These are phyloP conservation scores for Volucella zonaria DNA, from an alignment of 2,888 invertebrate species.

Conservation along the genomic window DNA sequence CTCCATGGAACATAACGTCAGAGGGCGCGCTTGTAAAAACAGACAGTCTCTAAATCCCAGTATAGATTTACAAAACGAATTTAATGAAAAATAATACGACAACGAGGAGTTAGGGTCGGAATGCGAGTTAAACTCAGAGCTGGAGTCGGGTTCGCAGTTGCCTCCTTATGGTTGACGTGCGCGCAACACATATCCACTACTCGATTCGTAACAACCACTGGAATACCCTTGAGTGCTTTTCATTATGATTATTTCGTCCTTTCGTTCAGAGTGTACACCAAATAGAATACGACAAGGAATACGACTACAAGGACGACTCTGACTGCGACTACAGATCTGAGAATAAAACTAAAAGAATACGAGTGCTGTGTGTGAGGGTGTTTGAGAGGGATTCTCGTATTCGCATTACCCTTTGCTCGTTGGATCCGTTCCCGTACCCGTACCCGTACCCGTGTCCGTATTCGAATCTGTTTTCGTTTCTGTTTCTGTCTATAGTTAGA, in stretches of 20 bases:
- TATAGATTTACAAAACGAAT: slow-evolving; percentile 72
- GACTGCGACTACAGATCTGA: too few relatives aligned
- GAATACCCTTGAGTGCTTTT: slow-evolving; percentile 74
- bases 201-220: slow-evolving; percentile 55
- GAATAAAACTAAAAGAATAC: too few relatives aligned
- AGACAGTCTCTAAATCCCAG: slow-evolving; percentile 71
- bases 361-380: too few relatives aligned
- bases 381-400: too few relatives aligned
- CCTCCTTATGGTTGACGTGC: slow-evolving; percentile 52
- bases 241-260: slow-evolving; percentile 73
- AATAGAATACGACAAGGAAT: neutral
- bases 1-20: neutral
- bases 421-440: too few relatives aligned
- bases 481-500: neutral
- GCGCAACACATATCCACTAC: slow-evolving; percentile 44
- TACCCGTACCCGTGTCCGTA: neutral
- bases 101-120: slow-evolving; percentile 28
- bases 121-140: neutral
- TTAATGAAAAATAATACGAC: slow-evolving; percentile 73
- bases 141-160: slow-evolving; percentile 21
- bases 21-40: slow-evolving; percentile 28
- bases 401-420: too few relatives aligned
- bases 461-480: neutral
- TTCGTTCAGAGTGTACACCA: slow-evolving; percentile 32
- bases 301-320: neutral